These are phyloP conservation scores for Drosophila percnosoma DNA, from an alignment of 2,888 invertebrate genomes.

Conservation along the genomic window DNA sequence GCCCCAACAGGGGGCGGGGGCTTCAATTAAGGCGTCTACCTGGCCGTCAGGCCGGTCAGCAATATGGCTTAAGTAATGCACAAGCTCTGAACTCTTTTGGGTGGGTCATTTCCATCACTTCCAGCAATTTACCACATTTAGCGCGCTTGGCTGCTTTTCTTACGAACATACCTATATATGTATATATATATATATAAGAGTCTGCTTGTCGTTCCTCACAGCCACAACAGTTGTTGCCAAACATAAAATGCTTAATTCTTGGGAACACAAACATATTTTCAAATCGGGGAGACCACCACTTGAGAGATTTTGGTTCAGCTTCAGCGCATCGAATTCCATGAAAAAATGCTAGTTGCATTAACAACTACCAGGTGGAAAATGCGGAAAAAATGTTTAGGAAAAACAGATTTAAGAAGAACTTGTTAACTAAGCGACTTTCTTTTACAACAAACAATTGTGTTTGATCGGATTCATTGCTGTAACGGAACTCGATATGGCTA, in stretches of 20 bases:
- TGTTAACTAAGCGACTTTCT: slow-evolving; percentile 24
- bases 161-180: neutral
- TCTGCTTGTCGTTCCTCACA: slow-evolving; percentile 24
- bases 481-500: neutral
- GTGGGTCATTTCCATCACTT: slow-evolving; percentile 62
- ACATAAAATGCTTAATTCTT: slow-evolving; percentile 73
- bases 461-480: neutral
- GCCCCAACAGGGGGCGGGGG: neutral
- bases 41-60: slow-evolving; percentile 59
- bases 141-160: slow-evolving; percentile 61
- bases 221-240: slow-evolving; percentile 48
- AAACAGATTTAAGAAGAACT: slow-evolving; percentile 26
- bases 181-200: neutral
- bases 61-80: slow-evolving; percentile 53
- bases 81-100: slow-evolving; percentile 67
- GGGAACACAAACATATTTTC: slow-evolving; percentile 63
- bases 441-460: neutral
- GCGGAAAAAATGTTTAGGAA: slow-evolving; percentile 2
- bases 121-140: slow-evolving; percentile 24
- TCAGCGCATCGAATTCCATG: slow-evolving; percentile 59
- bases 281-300: neutral
- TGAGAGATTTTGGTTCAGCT: slow-evolving; percentile 61
- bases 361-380: slow-evolving; percentile 41
- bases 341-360: slow-evolving; percentile 40
- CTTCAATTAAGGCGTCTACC: slow-evolving; percentile 72